Conservation (phyloP, 2,888 invertebrate species). For the Morinoia aosen region DNA sequence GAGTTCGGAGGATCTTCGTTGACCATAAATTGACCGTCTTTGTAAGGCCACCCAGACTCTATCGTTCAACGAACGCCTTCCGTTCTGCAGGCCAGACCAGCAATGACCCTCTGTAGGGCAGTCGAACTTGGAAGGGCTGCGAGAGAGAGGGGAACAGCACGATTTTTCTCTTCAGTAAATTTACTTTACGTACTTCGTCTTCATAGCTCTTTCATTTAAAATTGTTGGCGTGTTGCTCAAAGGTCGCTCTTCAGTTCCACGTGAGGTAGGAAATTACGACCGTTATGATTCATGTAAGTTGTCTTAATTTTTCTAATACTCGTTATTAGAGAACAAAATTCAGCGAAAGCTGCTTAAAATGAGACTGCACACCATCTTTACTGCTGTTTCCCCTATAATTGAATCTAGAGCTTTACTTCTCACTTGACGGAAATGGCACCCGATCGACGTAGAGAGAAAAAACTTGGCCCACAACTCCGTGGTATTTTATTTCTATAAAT, state of each 20-base stretch:
- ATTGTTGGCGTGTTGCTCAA: too few relatives aligned
- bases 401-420: not conserved
- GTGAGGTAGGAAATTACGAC: not conserved
- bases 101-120: not conserved
- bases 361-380: not conserved
- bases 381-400: not conserved
- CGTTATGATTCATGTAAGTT: not conserved
- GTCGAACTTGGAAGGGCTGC: not conserved
- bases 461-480: not conserved
- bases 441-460: not conserved
- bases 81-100: not conserved
- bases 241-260: too few relatives aligned
- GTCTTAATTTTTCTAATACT: not conserved
- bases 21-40: slow-evolving; percentile 27
- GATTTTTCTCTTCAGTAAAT: not conserved
- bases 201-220: not conserved
- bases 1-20: not conserved
- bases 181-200: not conserved
- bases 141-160: not conserved
- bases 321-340: not conserved
- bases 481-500: not conserved
- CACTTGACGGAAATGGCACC: not conserved
- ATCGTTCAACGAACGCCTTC: slow-evolving; percentile 19
- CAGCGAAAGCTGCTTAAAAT: not conserved
- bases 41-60: not conserved